Percentiles rank a stretch among this genome's conserved stretches.
phyloP scores from a whole-genome alignment of 1,140 invertebrate species.

The Phthorimaea operculella region DNA sequence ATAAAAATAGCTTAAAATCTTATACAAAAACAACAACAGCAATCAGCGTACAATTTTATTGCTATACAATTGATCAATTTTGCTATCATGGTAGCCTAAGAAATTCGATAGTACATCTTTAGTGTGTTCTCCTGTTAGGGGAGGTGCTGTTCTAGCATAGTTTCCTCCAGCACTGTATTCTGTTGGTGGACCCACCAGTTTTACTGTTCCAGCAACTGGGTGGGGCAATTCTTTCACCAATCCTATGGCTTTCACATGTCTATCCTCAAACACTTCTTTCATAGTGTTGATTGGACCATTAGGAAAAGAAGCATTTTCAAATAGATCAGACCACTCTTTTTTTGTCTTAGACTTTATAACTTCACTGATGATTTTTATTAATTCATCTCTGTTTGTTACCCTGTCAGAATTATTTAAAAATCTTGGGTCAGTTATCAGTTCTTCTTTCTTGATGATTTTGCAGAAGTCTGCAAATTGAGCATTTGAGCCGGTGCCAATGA shows the following conservation, averaged over 20 bases:
- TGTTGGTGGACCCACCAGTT: constrained; percentile 88
- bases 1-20: too few relatives aligned
- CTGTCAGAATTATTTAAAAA: constrained; percentile 80
- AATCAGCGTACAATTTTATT: constrained; percentile 30
- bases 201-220: constrained; percentile 76
- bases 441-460: constrained; percentile 70
- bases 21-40: too few relatives aligned
- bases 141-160: constrained; percentile 79
- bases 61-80: constrained; percentile 69
- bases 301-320: constrained; percentile 83
- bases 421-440: constrained; percentile 72
- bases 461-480: constrained; percentile 80
- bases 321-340: constrained; percentile 79
- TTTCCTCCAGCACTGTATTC: constrained; percentile 80
- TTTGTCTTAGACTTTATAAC: constrained; percentile 77
- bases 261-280: constrained; percentile 86
- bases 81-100: constrained; percentile 73
- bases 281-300: constrained; percentile 92
- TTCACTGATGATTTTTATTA: constrained; percentile 73
- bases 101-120: constrained; percentile 76
- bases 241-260: constrained; percentile 80
- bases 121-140: constrained; percentile 90
- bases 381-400: constrained; percentile 79
- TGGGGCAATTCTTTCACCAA: constrained; percentile 84
- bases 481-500: constrained; percentile 86